These are phyloP conservation scores for Dunckerocampus dactyliophorus DNA, from an alignment of 2,113 vertebrate species.

Conservation along the genomic window DNA sequence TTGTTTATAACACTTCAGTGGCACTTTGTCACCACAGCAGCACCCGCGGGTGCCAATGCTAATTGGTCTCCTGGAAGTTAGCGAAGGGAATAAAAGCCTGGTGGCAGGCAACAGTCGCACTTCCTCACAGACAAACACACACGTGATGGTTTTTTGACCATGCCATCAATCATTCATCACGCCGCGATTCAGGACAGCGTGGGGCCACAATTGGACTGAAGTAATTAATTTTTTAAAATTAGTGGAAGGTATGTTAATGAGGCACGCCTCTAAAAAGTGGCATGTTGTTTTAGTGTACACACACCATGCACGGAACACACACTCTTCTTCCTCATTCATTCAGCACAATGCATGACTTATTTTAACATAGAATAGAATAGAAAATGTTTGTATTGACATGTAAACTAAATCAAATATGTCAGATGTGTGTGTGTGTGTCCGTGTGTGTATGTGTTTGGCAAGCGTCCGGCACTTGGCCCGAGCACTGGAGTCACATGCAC, in stretches of 20 bases:
- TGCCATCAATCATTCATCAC: slow-evolving; percentile 72
- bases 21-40: slow-evolving; percentile 77
- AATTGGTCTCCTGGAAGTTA: slow-evolving; percentile 85
- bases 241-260: slow-evolving; percentile 55
- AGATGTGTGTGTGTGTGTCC: no score
- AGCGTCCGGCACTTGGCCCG: slow-evolving; percentile 15
- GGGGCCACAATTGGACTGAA: slow-evolving; percentile 17
- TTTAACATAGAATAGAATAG: no score
- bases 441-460: slow-evolving; percentile 2
- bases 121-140: slow-evolving; percentile 2
- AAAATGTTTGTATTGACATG: not conserved
- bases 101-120: slow-evolving; percentile 59
- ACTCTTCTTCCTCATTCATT: no score
- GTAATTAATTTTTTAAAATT: slow-evolving; percentile 63
- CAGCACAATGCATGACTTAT: no score
- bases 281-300: no score
- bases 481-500: no score
- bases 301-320: no score
- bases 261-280: not conserved
- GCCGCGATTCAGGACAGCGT: slow-evolving; percentile 62
- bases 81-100: slow-evolving; percentile 76
- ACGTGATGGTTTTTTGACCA: slow-evolving; percentile 59
- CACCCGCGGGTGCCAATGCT: slow-evolving; percentile 75
- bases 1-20: slow-evolving; percentile 82
- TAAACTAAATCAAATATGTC: no score